Evolutionary conservation across 2,888 invertebrate genomes (phyloP), one percentile per base, ranked within the genome.

Genomic region (Dryocosmus kuriphilus): DNA sequence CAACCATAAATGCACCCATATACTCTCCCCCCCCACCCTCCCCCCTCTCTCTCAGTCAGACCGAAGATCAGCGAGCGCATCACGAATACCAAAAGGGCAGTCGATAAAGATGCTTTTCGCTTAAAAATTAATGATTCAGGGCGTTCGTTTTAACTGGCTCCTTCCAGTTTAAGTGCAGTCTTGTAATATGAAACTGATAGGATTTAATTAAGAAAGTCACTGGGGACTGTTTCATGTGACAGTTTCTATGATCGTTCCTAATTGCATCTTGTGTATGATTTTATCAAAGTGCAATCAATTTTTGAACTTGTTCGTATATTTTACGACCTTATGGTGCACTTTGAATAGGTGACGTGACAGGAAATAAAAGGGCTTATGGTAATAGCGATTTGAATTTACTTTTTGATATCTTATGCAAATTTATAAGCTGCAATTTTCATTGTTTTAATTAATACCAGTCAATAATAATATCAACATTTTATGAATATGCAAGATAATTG

Each of bases 31-130:
- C 65, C 38, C 65, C 38, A n/a, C n/a, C n/a, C n/a, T n/a, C n/a
- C n/a, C n/a, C n/a, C n/a, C n/a, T n/a, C n/a, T n/a, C n/a, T n/a
- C n/a, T n/a, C n/a, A n/a, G n/a, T 22, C 38, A 65, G 65, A 11
- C 73, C 27, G 73, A 51, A 38, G 51, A 71, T 71, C 67, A 71
- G 67, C 51, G 46, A 71, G 46, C 41, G 35, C 63, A 65, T 65
- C 35, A 65, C 63, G 11, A 11, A 65, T 38, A 30, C 67, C 67
- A 71, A 71, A 67, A 67, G 46, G 67, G 67, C 41, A 67, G 67
- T 46, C 67, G 67, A 71, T 71, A 71, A 71, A 71, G 67, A 71
- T 71, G 46, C 67, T 71, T 71, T 51, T 27, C 51, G 41, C 46
- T 71, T 51, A 51, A 71, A 71, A 71, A 71, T 71, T 71, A 51